These are phyloP conservation scores for Timandra comae DNA, from an alignment of 2,888 invertebrate genomes.

Conservation along the genomic window DNA sequence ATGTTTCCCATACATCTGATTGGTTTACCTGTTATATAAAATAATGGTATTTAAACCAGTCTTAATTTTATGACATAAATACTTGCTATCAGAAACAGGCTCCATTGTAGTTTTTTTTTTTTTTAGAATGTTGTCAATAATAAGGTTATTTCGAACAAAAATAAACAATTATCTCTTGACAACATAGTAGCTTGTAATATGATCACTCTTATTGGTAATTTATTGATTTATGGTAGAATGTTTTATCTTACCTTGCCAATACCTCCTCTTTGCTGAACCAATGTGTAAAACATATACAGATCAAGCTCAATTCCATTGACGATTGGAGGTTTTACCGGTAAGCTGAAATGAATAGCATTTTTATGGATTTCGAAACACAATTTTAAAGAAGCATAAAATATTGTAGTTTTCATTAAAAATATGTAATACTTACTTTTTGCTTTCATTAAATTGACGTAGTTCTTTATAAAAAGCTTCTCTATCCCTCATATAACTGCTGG, in stretches of 20 bases:
- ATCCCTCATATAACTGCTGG: constrained; percentile 85
- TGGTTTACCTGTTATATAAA: constrained; percentile 84
- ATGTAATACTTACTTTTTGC: constrained; percentile 85
- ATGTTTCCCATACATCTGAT: constrained; percentile 91
- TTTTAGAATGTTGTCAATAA: too few species aligned
- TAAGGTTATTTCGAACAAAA: too few species aligned
- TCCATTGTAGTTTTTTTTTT: too few species aligned
- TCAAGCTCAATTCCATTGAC: constrained; percentile 95
- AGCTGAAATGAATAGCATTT: constrained; percentile 76
- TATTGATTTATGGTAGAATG: neutral
- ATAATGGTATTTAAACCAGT: neutral
- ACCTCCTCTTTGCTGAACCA: constrained; percentile 95
- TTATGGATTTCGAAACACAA: constrained; percentile 2
- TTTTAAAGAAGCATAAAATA: neutral
- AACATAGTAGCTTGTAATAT: too few species aligned
- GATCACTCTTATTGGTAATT: neutral
- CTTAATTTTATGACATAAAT: too few species aligned
- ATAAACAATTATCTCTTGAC: neutral
- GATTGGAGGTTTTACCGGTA: constrained; percentile 78
- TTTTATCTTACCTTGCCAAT: constrained; percentile 89
- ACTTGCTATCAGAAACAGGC: too few species aligned
- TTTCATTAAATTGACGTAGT: constrained; percentile 92
- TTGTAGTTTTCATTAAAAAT: neutral
- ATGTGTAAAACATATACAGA: constrained; percentile 91
- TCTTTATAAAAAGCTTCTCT: constrained; percentile 89